Evolutionary conservation across 2,113 vertebrate species (phyloP), one percentile per base, ranked within the genome.

Genomic region (Caranx melampygus): DNA sequence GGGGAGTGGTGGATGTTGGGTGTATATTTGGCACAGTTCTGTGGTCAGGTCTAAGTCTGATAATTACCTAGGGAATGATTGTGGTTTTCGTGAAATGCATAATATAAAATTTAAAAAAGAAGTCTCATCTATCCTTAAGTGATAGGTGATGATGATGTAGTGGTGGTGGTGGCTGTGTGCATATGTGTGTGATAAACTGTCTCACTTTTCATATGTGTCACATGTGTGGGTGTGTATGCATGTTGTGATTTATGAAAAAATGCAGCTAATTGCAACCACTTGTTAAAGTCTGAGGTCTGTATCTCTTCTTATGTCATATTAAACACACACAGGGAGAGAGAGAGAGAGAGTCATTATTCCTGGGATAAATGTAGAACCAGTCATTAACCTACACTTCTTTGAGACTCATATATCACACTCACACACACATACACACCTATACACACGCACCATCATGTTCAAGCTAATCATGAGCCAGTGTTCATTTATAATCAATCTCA

Each of bases 401-500:
- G 5, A 75, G 72, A 76, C 18, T 33, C 70, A 82, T 76, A 74
- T 59, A 64, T 81, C 33, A 4, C 59, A 72, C 62, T 49, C 37
- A 73, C 52, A 57, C 68, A 31, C 15, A 64, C 40, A 63, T 68
- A 37, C 62, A 67, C 49, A 54, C 60, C 76, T 33, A 63, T 16
- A 63, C 51, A 65, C 54, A 62, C 66, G 42, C 44, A 70, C 65
- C 42, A 57, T 51, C 77, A 69, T 72, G 79, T 78, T 79, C 26
- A 64, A 73, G 84, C 85, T 93, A 93, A 94, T 95, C 92, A 93
- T 89, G 92, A 86, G 79, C 81, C 70, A 71, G 82, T 87, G 82
- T 87, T 91, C 84, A 92, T 93, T 94, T 92, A 93, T 90, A 89
- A 94, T 94, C 88, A 91, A 94, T 95, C 94, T 93, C 85, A 51